A percentile compares a stretch with the other conserved stretches of the same genome.
These are phyloP conservation scores for Notarius quadriscutis DNA, from an alignment of 2,113 vertebrate genomes.

Conservation along the genomic window DNA sequence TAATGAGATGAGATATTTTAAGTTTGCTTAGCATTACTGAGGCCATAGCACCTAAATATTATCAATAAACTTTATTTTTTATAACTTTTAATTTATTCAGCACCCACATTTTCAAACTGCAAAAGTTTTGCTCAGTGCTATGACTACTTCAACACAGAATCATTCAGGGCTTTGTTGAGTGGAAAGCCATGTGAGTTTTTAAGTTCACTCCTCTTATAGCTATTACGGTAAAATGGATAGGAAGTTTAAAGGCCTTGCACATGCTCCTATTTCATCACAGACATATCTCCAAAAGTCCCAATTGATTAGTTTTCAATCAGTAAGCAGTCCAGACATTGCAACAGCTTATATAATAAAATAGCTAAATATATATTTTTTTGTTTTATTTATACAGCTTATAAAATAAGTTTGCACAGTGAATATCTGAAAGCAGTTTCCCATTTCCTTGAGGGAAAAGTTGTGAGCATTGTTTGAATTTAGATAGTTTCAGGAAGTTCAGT, in stretches of 20 bases:
- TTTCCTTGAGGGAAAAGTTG: neutral
- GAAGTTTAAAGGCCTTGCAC: conserved; percentile 45
- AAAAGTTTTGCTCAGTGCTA: neutral
- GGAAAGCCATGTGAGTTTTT: conserved; percentile 68
- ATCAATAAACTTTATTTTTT: neutral
- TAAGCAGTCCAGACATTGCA: no score
- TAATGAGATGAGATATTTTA: neutral
- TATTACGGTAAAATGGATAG: conserved; percentile 65
- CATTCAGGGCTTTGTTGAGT: conserved; percentile 32
- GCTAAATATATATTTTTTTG: no score
- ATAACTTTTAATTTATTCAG: neutral
- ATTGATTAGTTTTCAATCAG: conserved; percentile 7
- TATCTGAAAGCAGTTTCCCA: neutral
- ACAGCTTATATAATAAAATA: neutral
- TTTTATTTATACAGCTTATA: neutral
- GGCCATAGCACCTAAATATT: neutral
- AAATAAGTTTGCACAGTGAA: neutral
- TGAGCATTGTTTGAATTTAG: neutral
- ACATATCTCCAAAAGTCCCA: neutral
- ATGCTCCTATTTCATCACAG: conserved; percentile 15
- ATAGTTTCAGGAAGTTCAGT: neutral
- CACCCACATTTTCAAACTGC: neutral
- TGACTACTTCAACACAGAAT: conserved; percentile 4
- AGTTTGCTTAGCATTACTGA: neutral
- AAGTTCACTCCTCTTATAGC: conserved; percentile 57